Evolutionary conservation across 2,797 vertebrate species (phyloP), one percentile per base, ranked within the genome.

Genomic region (Mus caroli): DNA sequence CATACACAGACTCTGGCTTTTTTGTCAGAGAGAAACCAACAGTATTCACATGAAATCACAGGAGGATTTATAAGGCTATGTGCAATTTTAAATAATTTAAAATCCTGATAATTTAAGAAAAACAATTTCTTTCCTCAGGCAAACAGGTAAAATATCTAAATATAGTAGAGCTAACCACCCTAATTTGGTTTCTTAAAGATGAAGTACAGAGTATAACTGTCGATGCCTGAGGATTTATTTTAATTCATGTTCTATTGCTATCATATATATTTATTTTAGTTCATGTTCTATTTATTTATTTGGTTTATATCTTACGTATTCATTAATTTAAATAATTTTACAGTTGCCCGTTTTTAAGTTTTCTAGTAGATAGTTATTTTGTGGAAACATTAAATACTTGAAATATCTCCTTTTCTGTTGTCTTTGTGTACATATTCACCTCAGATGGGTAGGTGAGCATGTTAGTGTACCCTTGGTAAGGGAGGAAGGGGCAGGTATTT

Each of bases 251-350:
- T 92, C 4, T n/a, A 85, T 89, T 96, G 67, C 6, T 93, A 71
- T 92, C 34, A 60, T 14, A 28, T 43, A 40, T 78, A 62, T 28
- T 93, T 77, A 43, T 37, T 80, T 94, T 86, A 50, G 56, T n/a
- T 24, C 17, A 4, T n/a, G 4, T 94, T 93, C 4, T n/a, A 0
- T 46, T 90, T 37, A 24, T 88, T 88, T 96, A 77, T 91, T 95
- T 54, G 14, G 52, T 54, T 88, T 80, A 9, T 93, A 71, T 92
- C 31, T 85, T 17, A 28, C 43, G 52, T 78, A 88, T 22, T 54
- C 14, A 77, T 15, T 96, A 69, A 85, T 89, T 92, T n/a, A 78
- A 50, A 26, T 91, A 50, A 90, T 85, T 83, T 94, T 94, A 56
- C 80, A n/a, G n/a, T 85, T 93, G 56, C 11, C 56, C 86, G 54